These are phyloP conservation scores for Odontesthes bonariensis DNA, from an alignment of 2,113 vertebrate species.

Conservation along the genomic window DNA sequence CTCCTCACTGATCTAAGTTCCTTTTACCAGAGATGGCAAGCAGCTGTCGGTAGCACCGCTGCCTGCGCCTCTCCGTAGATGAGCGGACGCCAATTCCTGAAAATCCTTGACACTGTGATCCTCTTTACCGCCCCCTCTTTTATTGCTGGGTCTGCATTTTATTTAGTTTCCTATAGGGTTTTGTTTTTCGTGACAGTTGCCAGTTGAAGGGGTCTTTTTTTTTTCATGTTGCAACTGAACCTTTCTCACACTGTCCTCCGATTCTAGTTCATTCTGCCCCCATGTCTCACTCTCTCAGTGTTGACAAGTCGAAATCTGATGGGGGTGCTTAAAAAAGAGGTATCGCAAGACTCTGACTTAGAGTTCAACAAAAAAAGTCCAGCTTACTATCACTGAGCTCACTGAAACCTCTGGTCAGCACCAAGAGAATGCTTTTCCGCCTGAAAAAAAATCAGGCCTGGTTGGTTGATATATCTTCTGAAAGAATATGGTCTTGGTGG, in stretches of 20 bases:
- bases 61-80: constrained; percentile 71
- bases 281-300: constrained; percentile 90
- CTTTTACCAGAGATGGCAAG: constrained; percentile 89
- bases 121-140: constrained; percentile 40
- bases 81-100: constrained; percentile 84
- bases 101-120: constrained; percentile 91
- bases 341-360: no score
- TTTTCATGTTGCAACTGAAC: not conserved
- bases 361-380: no score
- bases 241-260: constrained; percentile 22
- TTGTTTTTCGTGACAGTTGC: constrained; percentile 50
- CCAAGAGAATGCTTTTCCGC: no score
- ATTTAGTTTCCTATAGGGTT: constrained; percentile 22
- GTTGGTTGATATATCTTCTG: no score
- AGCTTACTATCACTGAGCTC: no score
- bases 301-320: constrained; percentile 94
- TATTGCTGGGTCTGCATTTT: constrained; percentile 31
- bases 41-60: constrained; percentile 94
- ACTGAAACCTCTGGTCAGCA: no score
- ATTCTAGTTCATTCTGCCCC: constrained; percentile 75
- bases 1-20: constrained; percentile 91
- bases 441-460: no score
- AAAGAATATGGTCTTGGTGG: no score
- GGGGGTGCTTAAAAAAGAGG: constrained; percentile 77
- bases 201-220: constrained; percentile 42